Conservation (phyloP, 2,797 vertebrate genomes). For the Ctenochaetus hawaiiensis region DNA sequence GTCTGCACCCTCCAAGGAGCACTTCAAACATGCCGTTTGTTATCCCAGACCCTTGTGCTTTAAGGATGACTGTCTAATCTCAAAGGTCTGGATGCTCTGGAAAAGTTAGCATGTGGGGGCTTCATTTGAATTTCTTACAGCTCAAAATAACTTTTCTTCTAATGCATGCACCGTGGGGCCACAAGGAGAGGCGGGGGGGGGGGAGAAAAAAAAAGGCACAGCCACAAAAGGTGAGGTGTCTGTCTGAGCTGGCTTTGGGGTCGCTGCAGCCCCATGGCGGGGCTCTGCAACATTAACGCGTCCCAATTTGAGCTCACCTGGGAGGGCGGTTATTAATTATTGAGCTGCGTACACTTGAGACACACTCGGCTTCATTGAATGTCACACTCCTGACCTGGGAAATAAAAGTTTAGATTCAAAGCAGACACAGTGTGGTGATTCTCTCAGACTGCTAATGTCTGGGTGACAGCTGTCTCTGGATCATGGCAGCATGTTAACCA, state of each 20-base stretch:
- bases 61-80: constrained; percentile 84
- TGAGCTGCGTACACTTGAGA: constrained; percentile 94
- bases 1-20: constrained; percentile 78
- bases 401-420: constrained; percentile 90
- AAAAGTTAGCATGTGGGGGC: constrained; percentile 89
- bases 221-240: constrained; percentile 90
- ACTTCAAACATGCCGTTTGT: constrained; percentile 89
- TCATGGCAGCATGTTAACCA: constrained; percentile 75
- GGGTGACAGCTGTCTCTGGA: constrained; percentile 80
- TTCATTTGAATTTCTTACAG: constrained; percentile 95
- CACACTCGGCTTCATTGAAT: constrained; percentile 91
- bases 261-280: constrained; percentile 67
- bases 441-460: constrained; percentile 89
- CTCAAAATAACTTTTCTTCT: constrained; percentile 90
- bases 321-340: constrained; percentile 97
- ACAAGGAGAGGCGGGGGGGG: constrained; percentile 48
- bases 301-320: constrained; percentile 96
- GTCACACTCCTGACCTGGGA: constrained; percentile 91
- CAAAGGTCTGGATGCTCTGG: constrained; percentile 85
- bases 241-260: constrained; percentile 72
- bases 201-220: constrained; percentile 50
- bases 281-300: constrained; percentile 92
- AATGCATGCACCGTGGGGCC: constrained; percentile 74
- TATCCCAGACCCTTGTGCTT: constrained; percentile 86
- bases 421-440: constrained; percentile 87